A percentile compares a stretch with the other conserved stretches of the same genome.
phyloP scores from a whole-genome alignment of 1,140 invertebrate genomes.

The Aphidius gifuensis region DNA sequence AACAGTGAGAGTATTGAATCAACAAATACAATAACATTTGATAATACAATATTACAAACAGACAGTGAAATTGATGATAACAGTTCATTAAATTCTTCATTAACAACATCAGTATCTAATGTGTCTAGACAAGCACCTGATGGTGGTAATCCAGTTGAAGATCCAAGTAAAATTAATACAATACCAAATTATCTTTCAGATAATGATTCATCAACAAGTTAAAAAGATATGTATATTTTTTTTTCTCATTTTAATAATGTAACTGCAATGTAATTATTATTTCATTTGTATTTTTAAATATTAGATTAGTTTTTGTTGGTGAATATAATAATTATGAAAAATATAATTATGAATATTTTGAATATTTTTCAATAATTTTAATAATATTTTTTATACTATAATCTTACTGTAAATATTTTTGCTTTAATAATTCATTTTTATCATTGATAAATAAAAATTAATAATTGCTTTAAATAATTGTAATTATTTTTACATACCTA shows the following conservation, averaged over 20 bases:
- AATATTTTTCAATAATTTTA: too few relatives aligned
- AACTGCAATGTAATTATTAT: not conserved
- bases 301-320: too few relatives aligned
- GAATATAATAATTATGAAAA: too few relatives aligned
- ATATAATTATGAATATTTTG: too few relatives aligned
- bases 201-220: conserved; percentile 23
- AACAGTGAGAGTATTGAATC: conserved; percentile 37
- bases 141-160: conserved; percentile 49
- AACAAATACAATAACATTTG: conserved; percentile 31
- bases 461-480: too few relatives aligned
- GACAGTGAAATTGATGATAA: conserved; percentile 31
- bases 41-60: conserved; percentile 31
- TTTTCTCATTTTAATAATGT: not conserved
- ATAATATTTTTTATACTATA: too few relatives aligned
- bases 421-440: too few relatives aligned
- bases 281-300: too few relatives aligned
- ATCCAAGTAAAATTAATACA: conserved; percentile 23
- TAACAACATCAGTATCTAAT: conserved; percentile 36
- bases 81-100: conserved; percentile 29
- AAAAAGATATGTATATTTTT: conserved; percentile 20
- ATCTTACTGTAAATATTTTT: too few relatives aligned
- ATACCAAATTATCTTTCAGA: conserved; percentile 20
- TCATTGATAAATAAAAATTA: too few relatives aligned
- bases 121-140: conserved; percentile 50
- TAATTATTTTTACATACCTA: too few relatives aligned